Conservation (phyloP, 2,888 invertebrate species). For the Nudaria mundana region DNA sequence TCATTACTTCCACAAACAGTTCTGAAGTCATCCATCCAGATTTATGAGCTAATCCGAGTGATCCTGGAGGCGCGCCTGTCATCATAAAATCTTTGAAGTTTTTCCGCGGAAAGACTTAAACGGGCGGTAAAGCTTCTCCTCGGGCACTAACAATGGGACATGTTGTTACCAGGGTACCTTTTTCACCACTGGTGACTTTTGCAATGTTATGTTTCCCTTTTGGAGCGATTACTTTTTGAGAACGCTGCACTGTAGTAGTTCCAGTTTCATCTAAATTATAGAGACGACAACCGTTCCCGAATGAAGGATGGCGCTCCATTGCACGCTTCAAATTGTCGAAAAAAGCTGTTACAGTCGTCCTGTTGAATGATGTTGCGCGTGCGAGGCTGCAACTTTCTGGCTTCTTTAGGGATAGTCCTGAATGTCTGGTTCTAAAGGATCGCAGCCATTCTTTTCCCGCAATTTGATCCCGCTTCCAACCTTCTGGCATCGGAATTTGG, state of each 20-base stretch:
- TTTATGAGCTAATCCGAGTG: neutral
- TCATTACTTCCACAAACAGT: neutral
- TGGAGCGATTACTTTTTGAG: neutral
- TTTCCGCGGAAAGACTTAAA: neutral
- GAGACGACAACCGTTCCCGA: neutral
- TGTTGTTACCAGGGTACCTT: neutral
- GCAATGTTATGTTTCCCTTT: neutral
- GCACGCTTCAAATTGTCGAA: slow-evolving; percentile 1
- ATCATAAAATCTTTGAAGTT: neutral
- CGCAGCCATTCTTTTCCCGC: neutral
- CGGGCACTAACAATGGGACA: neutral
- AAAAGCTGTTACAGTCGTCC: neutral
- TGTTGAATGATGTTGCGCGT: slow-evolving; percentile 1
- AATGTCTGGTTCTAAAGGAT: neutral
- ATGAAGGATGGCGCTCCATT: neutral
- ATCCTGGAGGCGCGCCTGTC: neutral
- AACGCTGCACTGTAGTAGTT: neutral
- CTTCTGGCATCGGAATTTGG: neutral
- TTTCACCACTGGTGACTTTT: slow-evolving; percentile 1
- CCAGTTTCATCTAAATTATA: slow-evolving; percentile 1
- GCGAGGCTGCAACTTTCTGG: slow-evolving; percentile 8
- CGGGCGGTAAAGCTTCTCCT: neutral
- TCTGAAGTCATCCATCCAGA: neutral
- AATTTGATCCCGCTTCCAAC: neutral
- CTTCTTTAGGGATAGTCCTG: slow-evolving; percentile 1